These are phyloP conservation scores for Mechanitis messenoides DNA, from an alignment of 2,888 invertebrate genomes.

Conservation along the genomic window DNA sequence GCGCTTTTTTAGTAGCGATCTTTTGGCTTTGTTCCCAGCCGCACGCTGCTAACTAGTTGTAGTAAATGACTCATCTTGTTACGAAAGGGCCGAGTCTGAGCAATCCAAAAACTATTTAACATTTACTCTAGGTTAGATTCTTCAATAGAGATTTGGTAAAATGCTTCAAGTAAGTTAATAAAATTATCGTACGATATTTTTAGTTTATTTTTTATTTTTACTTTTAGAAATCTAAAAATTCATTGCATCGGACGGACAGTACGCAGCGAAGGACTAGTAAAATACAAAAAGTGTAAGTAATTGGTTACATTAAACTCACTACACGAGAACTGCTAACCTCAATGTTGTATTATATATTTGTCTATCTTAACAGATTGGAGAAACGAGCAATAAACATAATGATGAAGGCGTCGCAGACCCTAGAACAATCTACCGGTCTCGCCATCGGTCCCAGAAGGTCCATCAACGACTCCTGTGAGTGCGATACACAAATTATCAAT, in stretches of 20 bases:
- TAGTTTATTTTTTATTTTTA: slow-evolving; percentile 29
- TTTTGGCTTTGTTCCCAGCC: too few relatives aligned
- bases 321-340: background rate
- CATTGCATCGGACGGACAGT: slow-evolving; percentile 84
- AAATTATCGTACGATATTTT: background rate
- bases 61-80: too few relatives aligned
- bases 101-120: too few relatives aligned
- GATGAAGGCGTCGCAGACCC: slow-evolving; percentile 87
- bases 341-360: background rate
- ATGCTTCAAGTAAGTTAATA: too few relatives aligned
- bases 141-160: too few relatives aligned
- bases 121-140: too few relatives aligned
- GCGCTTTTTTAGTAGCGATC: too few relatives aligned
- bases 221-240: slow-evolving; percentile 81
- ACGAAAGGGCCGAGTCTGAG: too few relatives aligned
- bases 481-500: too few relatives aligned
- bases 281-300: slow-evolving; percentile 85
- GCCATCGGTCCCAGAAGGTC: slow-evolving; percentile 82
- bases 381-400: slow-evolving; percentile 89
- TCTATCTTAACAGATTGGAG: slow-evolving; percentile 76
- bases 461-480: slow-evolving; percentile 59
- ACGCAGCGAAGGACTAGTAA: slow-evolving; percentile 86
- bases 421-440: slow-evolving; percentile 88
- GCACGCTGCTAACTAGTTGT: too few relatives aligned
- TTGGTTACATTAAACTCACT: background rate